A percentile compares a stretch with the other conserved stretches of the same genome.
These are phyloP conservation scores for Baccha elongata DNA, from an alignment of 2,888 invertebrate species.

Conservation along the genomic window DNA sequence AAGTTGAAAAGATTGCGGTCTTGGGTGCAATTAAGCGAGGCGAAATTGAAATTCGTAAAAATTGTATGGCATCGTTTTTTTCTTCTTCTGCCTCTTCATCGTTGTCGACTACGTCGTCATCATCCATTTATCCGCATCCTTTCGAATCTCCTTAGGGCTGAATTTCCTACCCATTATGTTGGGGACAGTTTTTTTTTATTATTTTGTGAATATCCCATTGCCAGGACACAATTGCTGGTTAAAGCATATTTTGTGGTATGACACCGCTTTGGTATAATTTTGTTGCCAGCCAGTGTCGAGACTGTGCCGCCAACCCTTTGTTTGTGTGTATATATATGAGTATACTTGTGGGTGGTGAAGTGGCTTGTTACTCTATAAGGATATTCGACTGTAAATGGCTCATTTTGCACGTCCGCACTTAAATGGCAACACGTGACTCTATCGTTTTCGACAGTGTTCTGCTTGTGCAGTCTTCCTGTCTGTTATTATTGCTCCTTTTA, in stretches of 20 bases:
- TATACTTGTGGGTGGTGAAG: slow-evolving; percentile 10
- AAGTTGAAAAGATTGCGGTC: slow-evolving; percentile 73
- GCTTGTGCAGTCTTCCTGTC: slow-evolving; percentile 60
- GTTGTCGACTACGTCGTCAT: slow-evolving; percentile 3
- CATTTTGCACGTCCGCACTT: slow-evolving; percentile 81
- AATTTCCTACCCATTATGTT: slow-evolving; percentile 53
- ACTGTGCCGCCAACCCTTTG: slow-evolving; percentile 50
- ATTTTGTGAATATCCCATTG: slow-evolving; percentile 39
- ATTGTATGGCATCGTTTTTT: slow-evolving; percentile 65
- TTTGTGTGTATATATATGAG: slow-evolving; percentile 15
- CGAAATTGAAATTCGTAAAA: slow-evolving; percentile 74
- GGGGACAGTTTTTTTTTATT: slow-evolving; percentile 42
- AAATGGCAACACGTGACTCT: slow-evolving; percentile 81
- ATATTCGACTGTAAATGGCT: slow-evolving; percentile 75
- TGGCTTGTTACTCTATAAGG: slow-evolving; percentile 41
- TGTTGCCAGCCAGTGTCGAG: slow-evolving; percentile 47
- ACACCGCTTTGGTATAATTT: slow-evolving; percentile 66
- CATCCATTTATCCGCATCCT: slow-evolving; percentile 46
- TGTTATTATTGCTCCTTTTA: slow-evolving; percentile 75
- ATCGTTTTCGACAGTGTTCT: slow-evolving; percentile 73
- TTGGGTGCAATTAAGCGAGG: slow-evolving; percentile 72
- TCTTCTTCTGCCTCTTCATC: background rate
- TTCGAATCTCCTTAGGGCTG: slow-evolving; percentile 56
- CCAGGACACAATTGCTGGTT: slow-evolving; percentile 66
- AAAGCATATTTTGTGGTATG: slow-evolving; percentile 71